A percentile compares a stretch with the other conserved stretches of the same genome.
Conservation (phyloP, 2,113 vertebrate species). For the Nothocercus nigrocapillus region DNA sequence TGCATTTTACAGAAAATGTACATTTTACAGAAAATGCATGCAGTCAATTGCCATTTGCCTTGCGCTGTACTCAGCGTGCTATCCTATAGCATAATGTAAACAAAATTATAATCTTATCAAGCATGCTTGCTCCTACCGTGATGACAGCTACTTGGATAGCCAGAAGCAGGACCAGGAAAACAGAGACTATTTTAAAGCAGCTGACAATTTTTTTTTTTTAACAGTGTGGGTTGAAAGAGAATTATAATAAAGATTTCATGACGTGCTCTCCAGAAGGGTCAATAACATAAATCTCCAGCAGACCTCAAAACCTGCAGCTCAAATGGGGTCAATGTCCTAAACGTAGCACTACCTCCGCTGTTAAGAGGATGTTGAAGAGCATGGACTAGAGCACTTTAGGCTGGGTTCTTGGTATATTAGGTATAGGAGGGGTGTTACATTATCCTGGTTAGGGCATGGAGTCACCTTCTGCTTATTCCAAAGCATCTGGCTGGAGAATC, state of each 20-base stretch:
- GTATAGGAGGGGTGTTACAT: neutral
- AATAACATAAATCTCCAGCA: neutral
- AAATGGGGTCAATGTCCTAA: neutral
- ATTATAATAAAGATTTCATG: constrained; percentile 70
- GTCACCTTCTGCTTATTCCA: neutral
- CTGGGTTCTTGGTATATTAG: neutral
- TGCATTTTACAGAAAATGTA: constrained; percentile 40
- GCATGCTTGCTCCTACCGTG: constrained; percentile 62
- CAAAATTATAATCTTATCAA: constrained; percentile 83
- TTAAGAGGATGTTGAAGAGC: neutral
- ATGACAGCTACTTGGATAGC: constrained; percentile 68
- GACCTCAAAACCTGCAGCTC: neutral
- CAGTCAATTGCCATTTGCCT: constrained; percentile 71
- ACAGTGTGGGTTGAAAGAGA: constrained; percentile 54
- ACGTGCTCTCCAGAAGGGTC: constrained; percentile 20
- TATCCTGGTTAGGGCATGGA: neutral
- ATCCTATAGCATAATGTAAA: constrained; percentile 77
- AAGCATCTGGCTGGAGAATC: neutral
- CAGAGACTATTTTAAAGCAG: constrained; percentile 65
- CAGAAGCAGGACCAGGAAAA: constrained; percentile 60
- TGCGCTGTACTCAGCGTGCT: constrained; percentile 63
- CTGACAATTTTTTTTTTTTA: constrained; percentile 63
- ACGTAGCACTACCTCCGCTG: neutral
- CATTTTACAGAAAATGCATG: neutral
- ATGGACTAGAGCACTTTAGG: neutral